A percentile compares a stretch with the other conserved stretches of the same genome.
Conservation (phyloP, 2,113 vertebrate species). For the Clarias batrachus region DNA sequence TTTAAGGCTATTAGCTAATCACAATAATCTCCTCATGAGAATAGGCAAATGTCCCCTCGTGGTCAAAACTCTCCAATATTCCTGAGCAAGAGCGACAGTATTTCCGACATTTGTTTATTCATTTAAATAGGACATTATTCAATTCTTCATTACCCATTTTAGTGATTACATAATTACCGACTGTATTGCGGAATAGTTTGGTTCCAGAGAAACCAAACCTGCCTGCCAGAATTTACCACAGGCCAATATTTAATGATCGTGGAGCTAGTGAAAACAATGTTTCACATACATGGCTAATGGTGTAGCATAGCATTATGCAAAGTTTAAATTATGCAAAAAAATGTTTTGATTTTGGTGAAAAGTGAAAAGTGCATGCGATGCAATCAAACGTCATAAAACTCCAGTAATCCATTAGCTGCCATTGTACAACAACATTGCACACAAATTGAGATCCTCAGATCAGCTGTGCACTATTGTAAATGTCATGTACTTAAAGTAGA, state of each 20-base stretch:
- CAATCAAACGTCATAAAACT: not conserved
- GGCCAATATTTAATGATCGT: not conserved
- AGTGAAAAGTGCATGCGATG: not conserved
- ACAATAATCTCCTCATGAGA: not conserved
- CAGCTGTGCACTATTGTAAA: conserved; percentile 11
- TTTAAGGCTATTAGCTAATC: not conserved
- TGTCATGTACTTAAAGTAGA: conserved; percentile 16
- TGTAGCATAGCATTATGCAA: not conserved
- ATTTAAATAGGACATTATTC: not conserved
- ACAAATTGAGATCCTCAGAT: not conserved
- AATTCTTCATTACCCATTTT: not conserved
- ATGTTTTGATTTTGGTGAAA: not conserved
- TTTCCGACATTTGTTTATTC: not conserved
- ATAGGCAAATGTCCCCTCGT: not conserved
- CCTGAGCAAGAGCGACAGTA: not conserved
- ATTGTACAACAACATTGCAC: not conserved
- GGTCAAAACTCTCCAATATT: not conserved
- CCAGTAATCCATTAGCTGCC: not conserved
- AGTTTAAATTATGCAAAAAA: not conserved
- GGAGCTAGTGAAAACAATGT: not conserved
- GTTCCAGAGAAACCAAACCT: not conserved
- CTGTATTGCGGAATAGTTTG: not conserved
- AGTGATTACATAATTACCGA: not conserved
- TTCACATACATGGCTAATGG: not conserved
- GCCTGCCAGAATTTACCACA: not conserved